Conservation (phyloP, 2,797 vertebrate genomes). For the Lepus oiostolus region DNA sequence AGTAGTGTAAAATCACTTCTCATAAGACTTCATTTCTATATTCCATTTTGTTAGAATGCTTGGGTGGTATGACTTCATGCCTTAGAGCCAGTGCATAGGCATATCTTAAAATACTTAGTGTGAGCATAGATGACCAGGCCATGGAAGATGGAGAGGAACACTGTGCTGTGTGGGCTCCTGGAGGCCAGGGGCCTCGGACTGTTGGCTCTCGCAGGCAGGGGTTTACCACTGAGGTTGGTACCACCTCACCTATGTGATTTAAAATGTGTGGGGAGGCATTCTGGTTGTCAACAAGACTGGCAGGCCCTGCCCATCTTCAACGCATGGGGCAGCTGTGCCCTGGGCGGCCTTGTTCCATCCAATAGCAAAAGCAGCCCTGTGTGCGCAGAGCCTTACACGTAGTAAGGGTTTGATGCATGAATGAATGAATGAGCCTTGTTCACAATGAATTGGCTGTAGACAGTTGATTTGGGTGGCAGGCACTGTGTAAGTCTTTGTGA, state of each 20-base stretch:
- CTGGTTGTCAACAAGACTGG: neutral
- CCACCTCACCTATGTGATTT: accelerated
- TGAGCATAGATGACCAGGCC: neutral
- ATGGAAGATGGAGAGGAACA: neutral
- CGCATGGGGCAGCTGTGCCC: accelerated
- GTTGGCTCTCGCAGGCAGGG: too few species aligned
- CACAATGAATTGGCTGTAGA: neutral
- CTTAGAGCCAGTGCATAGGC: neutral
- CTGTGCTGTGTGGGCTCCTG: accelerated
- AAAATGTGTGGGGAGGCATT: neutral
- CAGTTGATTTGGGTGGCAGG: neutral
- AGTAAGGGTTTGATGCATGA: neutral
- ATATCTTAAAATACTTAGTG: neutral
- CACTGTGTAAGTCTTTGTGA: neutral
- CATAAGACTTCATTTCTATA: neutral
- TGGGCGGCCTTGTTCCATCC: accelerated
- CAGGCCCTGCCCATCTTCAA: too few species aligned
- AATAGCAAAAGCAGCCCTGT: neutral
- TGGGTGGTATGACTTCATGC: neutral
- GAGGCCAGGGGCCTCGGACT: too few species aligned
- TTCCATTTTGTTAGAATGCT: neutral
- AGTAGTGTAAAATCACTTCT: neutral
- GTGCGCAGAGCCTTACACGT: neutral
- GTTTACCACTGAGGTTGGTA: neutral
- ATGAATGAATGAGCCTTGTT: too few species aligned